Conservation (phyloP, 2,113 vertebrate species). For the Eulemur macaco region DNA sequence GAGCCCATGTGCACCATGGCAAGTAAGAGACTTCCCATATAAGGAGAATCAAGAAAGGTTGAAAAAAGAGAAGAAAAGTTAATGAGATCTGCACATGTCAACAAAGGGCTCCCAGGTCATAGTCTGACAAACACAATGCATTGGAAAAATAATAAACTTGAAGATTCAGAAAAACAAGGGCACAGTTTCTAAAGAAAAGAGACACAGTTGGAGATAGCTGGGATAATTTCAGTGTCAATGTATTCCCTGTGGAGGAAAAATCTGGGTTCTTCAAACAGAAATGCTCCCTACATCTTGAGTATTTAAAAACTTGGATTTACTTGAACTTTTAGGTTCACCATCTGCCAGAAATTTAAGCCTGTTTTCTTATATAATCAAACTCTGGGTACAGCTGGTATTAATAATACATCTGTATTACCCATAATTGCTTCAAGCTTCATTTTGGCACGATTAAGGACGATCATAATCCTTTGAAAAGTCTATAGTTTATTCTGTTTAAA, state of each 20-base stretch:
- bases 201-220: neutral
- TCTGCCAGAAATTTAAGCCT: conserved; percentile 60
- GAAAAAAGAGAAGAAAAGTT: neutral
- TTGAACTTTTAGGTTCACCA: conserved; percentile 18
- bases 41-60: neutral
- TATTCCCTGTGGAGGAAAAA: neutral
- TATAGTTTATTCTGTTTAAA: conserved; percentile 68
- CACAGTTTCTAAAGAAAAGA: neutral
- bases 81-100: neutral
- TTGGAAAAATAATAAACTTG: neutral
- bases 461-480: conserved; percentile 64
- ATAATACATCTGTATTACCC: conserved; percentile 58
- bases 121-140: neutral
- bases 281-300: neutral
- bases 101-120: neutral
- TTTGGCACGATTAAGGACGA: conserved; percentile 59
- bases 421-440: conserved; percentile 61
- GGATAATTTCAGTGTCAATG: neutral
- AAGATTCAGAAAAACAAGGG: neutral
- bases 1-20: neutral
- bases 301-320: conserved; percentile 35
- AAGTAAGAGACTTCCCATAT: neutral
- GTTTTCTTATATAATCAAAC: conserved; percentile 66
- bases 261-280: neutral
- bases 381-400: conserved; percentile 50